Percentiles rank a stretch among this genome's conserved stretches.
phyloP scores from a whole-genome alignment of 2,888 invertebrate species.

The Heteromyza rotundicornis region DNA sequence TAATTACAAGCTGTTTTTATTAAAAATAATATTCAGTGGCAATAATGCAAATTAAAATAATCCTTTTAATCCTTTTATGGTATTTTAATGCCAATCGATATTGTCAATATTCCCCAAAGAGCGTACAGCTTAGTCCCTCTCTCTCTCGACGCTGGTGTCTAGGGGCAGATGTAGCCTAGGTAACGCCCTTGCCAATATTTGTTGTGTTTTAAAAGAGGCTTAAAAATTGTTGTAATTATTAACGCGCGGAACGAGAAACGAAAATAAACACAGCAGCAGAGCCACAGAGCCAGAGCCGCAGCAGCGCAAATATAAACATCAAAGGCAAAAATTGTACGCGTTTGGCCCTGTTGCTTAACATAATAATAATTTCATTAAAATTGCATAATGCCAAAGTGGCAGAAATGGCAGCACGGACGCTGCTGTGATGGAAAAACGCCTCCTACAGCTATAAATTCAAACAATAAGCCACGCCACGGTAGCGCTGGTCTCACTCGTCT shows the following conservation, averaged over 20 bases:
- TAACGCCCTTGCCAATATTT: too few species aligned
- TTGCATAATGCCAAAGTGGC: constrained; percentile 5
- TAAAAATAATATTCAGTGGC: too few species aligned
- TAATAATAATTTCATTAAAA: constrained; percentile 5
- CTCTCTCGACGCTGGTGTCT: neutral
- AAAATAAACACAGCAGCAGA: too few species aligned
- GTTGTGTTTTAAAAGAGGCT: neutral
- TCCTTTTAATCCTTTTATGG: neutral
- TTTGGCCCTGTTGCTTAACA: neutral
- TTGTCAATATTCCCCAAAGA: neutral
- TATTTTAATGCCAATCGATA: neutral
- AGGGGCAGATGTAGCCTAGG: neutral
- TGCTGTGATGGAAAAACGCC: neutral
- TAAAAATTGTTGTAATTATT: constrained; percentile 4
- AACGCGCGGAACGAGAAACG: constrained; percentile 21
- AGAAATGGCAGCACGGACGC: too few species aligned
- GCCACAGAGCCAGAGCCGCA: too few species aligned
- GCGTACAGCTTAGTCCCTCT: neutral
- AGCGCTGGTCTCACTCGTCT: neutral
- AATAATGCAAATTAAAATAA: too few species aligned
- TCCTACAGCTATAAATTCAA: neutral
- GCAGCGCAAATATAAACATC: too few species aligned
- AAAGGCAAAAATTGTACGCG: neutral
- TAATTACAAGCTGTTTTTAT: too few species aligned
- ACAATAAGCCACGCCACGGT: neutral